These are phyloP conservation scores for Ganaspis brasiliensis DNA, from an alignment of 2,888 invertebrate genomes.

Conservation along the genomic window DNA sequence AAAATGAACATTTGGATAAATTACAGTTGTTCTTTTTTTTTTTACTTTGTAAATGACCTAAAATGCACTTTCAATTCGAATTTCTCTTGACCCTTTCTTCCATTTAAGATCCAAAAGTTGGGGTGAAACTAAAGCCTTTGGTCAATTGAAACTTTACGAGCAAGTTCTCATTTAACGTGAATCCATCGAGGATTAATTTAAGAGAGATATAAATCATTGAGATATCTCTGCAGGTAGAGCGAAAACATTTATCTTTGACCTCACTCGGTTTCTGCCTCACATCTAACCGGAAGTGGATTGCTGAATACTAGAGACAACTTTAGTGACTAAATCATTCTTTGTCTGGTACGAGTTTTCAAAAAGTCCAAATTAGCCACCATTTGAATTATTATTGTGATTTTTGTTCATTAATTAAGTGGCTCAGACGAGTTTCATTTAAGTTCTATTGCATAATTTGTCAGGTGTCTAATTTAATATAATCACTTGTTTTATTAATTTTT, in stretches of 20 bases:
- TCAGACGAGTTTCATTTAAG: background rate
- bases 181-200: slow-evolving; percentile 6
- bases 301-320: background rate
- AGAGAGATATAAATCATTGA: slow-evolving; percentile 65
- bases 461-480: too few species aligned
- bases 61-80: too few species aligned
- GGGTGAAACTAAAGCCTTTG: background rate
- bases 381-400: background rate
- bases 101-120: background rate
- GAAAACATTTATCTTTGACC: slow-evolving; percentile 68
- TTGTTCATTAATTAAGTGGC: background rate
- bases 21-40: too few species aligned
- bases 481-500: too few species aligned
- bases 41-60: too few species aligned
- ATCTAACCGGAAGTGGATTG: slow-evolving; percentile 41
- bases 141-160: background rate
- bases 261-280: slow-evolving; percentile 49
- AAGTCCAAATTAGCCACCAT: background rate
- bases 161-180: slow-evolving; percentile 16
- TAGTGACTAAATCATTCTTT: slow-evolving; percentile 6
- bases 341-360: background rate
- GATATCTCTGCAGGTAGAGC: slow-evolving; percentile 64
- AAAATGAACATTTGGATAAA: too few species aligned
- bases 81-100: too few species aligned
- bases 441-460: too few species aligned